phyloP scores from a whole-genome alignment of 2,888 invertebrate genomes.

The Andricus curvator region DNA sequence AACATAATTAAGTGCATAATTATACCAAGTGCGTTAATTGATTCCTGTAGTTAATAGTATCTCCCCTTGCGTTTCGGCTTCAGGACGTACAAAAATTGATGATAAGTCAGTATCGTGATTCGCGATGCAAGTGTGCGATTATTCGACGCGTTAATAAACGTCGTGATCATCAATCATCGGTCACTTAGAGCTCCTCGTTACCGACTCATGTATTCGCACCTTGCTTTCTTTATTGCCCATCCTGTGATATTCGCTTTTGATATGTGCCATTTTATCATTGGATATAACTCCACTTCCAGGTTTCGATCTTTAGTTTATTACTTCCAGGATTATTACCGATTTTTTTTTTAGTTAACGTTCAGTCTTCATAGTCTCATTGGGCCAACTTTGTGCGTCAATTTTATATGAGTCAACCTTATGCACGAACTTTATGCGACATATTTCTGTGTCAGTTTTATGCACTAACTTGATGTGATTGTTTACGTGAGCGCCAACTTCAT shows the following conservation, averaged over 20 bases:
- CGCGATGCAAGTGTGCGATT: slow-evolving; percentile 30
- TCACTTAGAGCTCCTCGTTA: slow-evolving; percentile 32
- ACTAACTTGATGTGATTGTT: no score
- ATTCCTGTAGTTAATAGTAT: slow-evolving; percentile 24
- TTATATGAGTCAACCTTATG: no score
- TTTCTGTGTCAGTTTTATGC: no score
- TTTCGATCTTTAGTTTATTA: not conserved
- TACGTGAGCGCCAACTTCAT: no score
- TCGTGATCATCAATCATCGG: slow-evolving; percentile 28
- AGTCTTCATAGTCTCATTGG: not conserved
- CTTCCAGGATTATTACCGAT: not conserved
- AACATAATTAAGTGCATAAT: slow-evolving; percentile 2
- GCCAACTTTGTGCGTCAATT: no score
- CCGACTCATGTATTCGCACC: slow-evolving; percentile 16
- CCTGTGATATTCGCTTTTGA: slow-evolving; percentile 26
- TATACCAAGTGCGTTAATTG: slow-evolving; percentile 16
- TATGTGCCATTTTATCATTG: not conserved
- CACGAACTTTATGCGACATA: no score
- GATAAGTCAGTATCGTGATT: slow-evolving; percentile 29
- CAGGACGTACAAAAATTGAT: not conserved
- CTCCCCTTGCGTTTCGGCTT: not conserved
- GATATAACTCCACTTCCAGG: not conserved
- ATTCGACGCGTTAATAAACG: slow-evolving; percentile 29
- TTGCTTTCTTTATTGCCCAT: slow-evolving; percentile 22
- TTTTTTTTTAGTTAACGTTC: not conserved